Base-by-base conservation (phyloP, 2,797 vertebrate species). In the Margarornis squamiger region DNA sequence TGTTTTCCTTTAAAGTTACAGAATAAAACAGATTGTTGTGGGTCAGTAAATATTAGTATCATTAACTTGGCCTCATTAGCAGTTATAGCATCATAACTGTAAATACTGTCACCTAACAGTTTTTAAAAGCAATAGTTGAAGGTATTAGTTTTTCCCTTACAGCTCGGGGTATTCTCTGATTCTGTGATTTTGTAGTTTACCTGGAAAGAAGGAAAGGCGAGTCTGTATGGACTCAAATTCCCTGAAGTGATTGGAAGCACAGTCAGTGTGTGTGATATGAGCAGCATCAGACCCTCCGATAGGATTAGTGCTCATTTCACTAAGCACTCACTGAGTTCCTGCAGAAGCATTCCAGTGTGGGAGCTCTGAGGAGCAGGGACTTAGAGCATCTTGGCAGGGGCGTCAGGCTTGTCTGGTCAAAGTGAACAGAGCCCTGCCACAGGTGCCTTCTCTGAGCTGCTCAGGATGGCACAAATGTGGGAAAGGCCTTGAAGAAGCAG, bases 351-450 rank as follows among this genome's bases (percentile, higher is more conserved):
- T 68, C 32, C 38, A 0, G 1, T 14, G 51, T 16, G 36, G 76
- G 59, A 70, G 63, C 63, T 79, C 67, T 0, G 0, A 39, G 71
- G 86, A 36, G 55, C 67, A 27, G 57, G 51, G 21, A 26, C 30
- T 18, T 6, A 8, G 27, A 41, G 2, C 7, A 3, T 26, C 0
- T 0, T 38, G 21, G 14, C 14, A 3, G 81, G 71, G 75, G 4
- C 58, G 2, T 4, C 5, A 3, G 30, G 61, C 17, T 30, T 7
- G 1, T 3, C 8, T 38, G 73, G 22, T 3, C 54, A 21, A 1
- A 14, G 52, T 3, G 11, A 30, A 0, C 52, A 7, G 24, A 2
- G 5, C 18, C 10, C 67, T 62, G 81, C 55, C 51, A 2, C 19
- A 16, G 14, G 54, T 1, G 5, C 5, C 22, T 62, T 46, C 49